Evolutionary conservation across 1,140 invertebrate genomes (phyloP).

Genomic region (Leptinotarsa texana): DNA sequence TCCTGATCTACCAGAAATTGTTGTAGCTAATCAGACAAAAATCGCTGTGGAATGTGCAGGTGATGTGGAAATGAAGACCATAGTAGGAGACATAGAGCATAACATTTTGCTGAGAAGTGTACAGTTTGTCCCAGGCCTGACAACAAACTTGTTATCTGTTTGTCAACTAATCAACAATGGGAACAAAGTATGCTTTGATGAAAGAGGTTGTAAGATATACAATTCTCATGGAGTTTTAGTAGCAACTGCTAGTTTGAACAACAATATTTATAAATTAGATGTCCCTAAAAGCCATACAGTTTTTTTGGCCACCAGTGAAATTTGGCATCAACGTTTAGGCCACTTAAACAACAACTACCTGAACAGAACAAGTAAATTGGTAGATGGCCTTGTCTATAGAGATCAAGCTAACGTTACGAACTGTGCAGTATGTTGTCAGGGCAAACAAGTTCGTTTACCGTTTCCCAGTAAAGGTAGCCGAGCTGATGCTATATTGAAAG

Average conservation of each 20-base stretch:
- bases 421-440: conserved; percentile 49
- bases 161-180: conserved; percentile 25
- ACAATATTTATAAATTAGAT: conserved; percentile 19
- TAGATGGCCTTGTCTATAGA: conserved; percentile 31
- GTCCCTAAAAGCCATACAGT: background rate
- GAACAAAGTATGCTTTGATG: conserved; percentile 37
- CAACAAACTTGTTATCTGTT: conserved; percentile 32
- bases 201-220: conserved; percentile 31
- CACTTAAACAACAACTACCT: conserved; percentile 39
- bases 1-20: conserved; percentile 33
- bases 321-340: conserved; percentile 41
- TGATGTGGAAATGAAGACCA: conserved; percentile 25
- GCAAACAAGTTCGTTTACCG: conserved; percentile 43
- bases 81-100: conserved; percentile 1
- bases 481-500: conserved; percentile 22
- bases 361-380: conserved; percentile 13
- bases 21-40: conserved; percentile 33
- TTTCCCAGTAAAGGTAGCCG: conserved; percentile 29
- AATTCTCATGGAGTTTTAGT: conserved; percentile 35
- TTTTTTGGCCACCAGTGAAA: conserved; percentile 9
- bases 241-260: conserved; percentile 22
- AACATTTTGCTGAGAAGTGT: conserved; percentile 20
- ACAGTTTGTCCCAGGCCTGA: conserved; percentile 27
- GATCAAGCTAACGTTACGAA: conserved; percentile 25
- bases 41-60: conserved; percentile 18